A percentile compares a stretch with the other conserved stretches of the same genome.
Evolutionary conservation across 1,140 invertebrate species (phyloP).

Genomic region (Drosophila tsacasi): DNA sequence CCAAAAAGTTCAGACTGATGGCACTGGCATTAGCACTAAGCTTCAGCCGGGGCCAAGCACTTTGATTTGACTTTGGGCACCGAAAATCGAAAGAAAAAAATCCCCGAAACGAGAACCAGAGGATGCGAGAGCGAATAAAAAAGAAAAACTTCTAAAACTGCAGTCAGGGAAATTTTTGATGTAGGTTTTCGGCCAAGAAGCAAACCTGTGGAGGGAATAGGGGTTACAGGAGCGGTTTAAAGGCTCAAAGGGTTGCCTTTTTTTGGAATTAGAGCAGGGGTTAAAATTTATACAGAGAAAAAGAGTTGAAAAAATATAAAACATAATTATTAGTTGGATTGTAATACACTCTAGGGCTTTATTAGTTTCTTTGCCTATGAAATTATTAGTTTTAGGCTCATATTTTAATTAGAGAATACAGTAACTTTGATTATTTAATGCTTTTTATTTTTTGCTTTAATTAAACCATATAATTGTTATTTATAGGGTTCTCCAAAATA

Average conservation of each 20-base stretch:
- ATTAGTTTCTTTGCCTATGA: neutral
- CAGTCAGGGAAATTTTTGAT: conserved; percentile 67
- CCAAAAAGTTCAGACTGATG: conserved; percentile 61
- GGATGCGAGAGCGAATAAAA: conserved; percentile 38
- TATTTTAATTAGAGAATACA: neutral
- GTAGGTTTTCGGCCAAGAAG: conserved; percentile 50
- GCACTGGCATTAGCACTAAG: conserved; percentile 57
- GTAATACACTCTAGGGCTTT: neutral
- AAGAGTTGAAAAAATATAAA: rapidly evolving
- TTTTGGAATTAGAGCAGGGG: neutral
- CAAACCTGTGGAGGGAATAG: conserved; percentile 25
- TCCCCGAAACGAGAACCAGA: conserved; percentile 13
- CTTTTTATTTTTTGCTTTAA: neutral
- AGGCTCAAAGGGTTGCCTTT: neutral
- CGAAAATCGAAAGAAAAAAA: conserved; percentile 5
- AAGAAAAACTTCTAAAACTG: conserved; percentile 71
- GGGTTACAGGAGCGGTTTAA: conserved; percentile 52
- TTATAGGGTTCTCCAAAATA: neutral
- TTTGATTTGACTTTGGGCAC: conserved; percentile 78
- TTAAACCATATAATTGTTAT: neutral
- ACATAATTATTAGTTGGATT: neutral
- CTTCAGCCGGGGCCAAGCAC: conserved; percentile 56
- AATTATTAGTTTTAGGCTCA: too few species aligned
- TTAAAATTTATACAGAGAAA: neutral
- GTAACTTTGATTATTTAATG: too few species aligned